A percentile compares a stretch with the other conserved stretches of the same genome.
Conservation (phyloP, 2,888 invertebrate genomes). For the Dastarcus helophoroides region DNA sequence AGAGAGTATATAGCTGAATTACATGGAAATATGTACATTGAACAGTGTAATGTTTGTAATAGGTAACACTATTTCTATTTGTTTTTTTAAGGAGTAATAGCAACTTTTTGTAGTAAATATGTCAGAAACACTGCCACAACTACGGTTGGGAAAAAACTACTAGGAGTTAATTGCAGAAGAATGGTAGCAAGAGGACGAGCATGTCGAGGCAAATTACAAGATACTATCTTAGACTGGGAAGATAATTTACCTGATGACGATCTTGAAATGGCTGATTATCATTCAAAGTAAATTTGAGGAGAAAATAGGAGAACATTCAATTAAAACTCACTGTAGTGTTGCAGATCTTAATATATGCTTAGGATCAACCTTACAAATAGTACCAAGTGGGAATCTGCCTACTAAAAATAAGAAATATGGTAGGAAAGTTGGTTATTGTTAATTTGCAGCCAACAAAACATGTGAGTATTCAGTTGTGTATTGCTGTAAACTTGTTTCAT, state of each 20-base stretch:
- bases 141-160: conserved; percentile 69
- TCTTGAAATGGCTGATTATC: conserved; percentile 69
- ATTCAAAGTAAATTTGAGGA: conserved; percentile 56
- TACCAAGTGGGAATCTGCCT: conserved; percentile 92
- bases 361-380: conserved; percentile 96
- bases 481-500: conserved; percentile 6
- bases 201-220: conserved; percentile 80
- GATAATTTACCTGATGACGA: conserved; percentile 82
- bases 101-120: conserved; percentile 48
- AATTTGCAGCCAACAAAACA: conserved; percentile 98
- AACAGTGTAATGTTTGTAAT: conserved; percentile 84
- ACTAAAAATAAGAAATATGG: conserved; percentile 71
- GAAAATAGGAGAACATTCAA: too few relatives aligned
- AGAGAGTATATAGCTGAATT: conserved; percentile 78
- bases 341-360: conserved; percentile 89
- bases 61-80: conserved; percentile 38
- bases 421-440: conserved; percentile 82
- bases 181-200: conserved; percentile 49
- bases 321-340: conserved; percentile 47
- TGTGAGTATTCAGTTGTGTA: conserved; percentile 43
- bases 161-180: conserved; percentile 54
- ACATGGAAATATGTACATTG: conserved; percentile 97
- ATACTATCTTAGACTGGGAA: conserved; percentile 97
- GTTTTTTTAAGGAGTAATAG: conserved; percentile 3
- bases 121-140: conserved; percentile 63